Base-by-base conservation (phyloP, 37 sponge, comb jelly and placozoan species). In the Cliona cf. orientalis region DNA sequence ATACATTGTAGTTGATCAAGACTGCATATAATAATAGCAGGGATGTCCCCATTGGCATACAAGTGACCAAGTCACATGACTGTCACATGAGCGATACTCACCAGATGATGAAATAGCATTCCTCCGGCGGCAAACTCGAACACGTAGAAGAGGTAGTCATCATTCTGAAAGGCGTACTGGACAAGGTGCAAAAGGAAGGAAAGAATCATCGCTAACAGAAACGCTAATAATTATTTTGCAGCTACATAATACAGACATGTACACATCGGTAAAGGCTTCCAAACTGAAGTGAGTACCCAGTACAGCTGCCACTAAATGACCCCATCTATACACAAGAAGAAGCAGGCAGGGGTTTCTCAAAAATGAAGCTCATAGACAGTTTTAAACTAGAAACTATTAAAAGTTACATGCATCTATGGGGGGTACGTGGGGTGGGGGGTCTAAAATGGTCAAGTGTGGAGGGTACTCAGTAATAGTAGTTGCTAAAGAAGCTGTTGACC, bases 41-140 rank as follows among this genome's bases (percentile, higher is more conserved):
- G 21, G 7, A 62, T 28, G 7, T n/a, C 6, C 23, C 11, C 21
- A 6, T 62, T 25, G 23, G 21, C 28, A 12, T 28, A 62, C 26
- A 7, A 6, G 21, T 12, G 26, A n/a, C 6, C 28, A 62, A 25
- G 21, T 62, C 21, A 62, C 28, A 62, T 12, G 21, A 7, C 23
- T 25, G 21, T 19, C 37, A 36, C 41, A 69, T 32, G 33, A 4
- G 19, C 23, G 1, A n/a, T 12, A 17, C 91, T 90, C 53, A 94
- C 95, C 85, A 94, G 67, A 42, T 94, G 95, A 72, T 86, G 80
- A 72, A 81, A 70, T n/a, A 94, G 78, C 68, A 86, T 80, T 63
- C 95, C 95, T 57, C 95, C 95, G 32, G 88, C 80, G 29, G 91
- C 81, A 83, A 83, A 94, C 21, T 83, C 75, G 46, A 94, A 90